These are phyloP conservation scores for Drosophila ercepeae DNA, from an alignment of 1,140 invertebrate species.

Conservation along the genomic window DNA sequence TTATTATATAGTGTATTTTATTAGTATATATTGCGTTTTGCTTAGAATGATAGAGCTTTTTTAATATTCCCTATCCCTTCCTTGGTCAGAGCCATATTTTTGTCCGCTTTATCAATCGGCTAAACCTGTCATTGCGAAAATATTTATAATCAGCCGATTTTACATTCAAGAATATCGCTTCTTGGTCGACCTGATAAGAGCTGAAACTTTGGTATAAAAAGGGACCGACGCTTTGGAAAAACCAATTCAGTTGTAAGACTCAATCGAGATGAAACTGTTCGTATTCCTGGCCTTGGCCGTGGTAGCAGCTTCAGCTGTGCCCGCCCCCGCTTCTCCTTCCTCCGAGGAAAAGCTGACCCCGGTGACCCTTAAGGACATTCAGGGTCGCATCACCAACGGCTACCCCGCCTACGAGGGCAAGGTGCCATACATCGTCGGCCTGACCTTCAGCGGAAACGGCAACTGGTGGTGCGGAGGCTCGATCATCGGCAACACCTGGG, in stretches of 20 bases:
- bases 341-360: conserved; percentile 11
- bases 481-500: conserved; percentile 26
- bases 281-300: conserved; percentile 34
- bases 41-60: too few species aligned
- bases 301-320: conserved; percentile 8
- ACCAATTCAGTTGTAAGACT: conserved; percentile 10
- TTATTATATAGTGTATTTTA: too few species aligned
- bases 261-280: conserved; percentile 27
- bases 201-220: conserved; percentile 8
- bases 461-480: conserved; percentile 26
- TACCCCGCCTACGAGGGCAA: conserved; percentile 21
- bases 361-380: conserved; percentile 36
- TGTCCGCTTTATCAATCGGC: neutral
- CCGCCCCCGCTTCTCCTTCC: neutral
- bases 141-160: neutral
- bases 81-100: too few species aligned
- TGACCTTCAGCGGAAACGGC: conserved; percentile 11
- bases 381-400: conserved; percentile 75
- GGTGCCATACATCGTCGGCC: conserved; percentile 20
- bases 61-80: too few species aligned
- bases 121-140: neutral
- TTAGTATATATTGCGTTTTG: too few species aligned
- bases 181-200: neutral
- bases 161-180: neutral
- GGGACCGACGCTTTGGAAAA: neutral